Evolutionary conservation across 2,888 invertebrate species (phyloP).

Genomic region (Azorinus chamasolen): DNA sequence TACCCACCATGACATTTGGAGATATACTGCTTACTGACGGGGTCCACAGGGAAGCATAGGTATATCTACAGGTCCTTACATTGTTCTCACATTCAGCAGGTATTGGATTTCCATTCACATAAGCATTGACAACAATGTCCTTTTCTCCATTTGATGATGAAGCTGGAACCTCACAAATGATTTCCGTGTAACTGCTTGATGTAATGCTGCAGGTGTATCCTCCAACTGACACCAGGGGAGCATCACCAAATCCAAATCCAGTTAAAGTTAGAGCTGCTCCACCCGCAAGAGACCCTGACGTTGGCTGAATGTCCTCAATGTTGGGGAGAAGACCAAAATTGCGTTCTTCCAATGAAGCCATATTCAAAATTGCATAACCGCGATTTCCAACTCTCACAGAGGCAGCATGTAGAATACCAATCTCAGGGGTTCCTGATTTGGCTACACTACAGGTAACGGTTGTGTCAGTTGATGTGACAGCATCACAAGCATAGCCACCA

Average conservation of each 20-base stretch:
- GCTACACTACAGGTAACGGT: constrained; percentile 51
- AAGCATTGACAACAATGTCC: constrained; percentile 47
- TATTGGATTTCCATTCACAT: constrained; percentile 40
- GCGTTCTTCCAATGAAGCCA: constrained; percentile 31
- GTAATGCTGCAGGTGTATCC: constrained; percentile 62
- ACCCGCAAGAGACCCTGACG: constrained; percentile 62
- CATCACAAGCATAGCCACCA: constrained; percentile 53
- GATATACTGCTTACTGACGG: constrained; percentile 57
- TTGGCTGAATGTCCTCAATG: constrained; percentile 60
- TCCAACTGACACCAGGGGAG: constrained; percentile 56
- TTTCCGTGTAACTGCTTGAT: constrained; percentile 61
- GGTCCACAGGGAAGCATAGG: constrained; percentile 61
- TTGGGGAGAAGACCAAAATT: constrained; percentile 65
- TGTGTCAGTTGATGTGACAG: constrained; percentile 26
- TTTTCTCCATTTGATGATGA: constrained; percentile 36
- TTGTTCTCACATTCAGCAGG: constrained; percentile 59
- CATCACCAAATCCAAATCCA: constrained; percentile 69
- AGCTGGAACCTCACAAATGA: constrained; percentile 52
- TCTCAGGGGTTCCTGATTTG: constrained; percentile 40
- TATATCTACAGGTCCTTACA: constrained; percentile 51
- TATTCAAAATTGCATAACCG: constrained; percentile 59
- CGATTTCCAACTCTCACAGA: constrained; percentile 58
- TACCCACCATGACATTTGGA: constrained; percentile 56
- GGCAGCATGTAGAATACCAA: constrained; percentile 60
- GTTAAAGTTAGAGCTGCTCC: constrained; percentile 61